Conservation (phyloP, 2,888 invertebrate genomes). For the Sisyra nigra region DNA sequence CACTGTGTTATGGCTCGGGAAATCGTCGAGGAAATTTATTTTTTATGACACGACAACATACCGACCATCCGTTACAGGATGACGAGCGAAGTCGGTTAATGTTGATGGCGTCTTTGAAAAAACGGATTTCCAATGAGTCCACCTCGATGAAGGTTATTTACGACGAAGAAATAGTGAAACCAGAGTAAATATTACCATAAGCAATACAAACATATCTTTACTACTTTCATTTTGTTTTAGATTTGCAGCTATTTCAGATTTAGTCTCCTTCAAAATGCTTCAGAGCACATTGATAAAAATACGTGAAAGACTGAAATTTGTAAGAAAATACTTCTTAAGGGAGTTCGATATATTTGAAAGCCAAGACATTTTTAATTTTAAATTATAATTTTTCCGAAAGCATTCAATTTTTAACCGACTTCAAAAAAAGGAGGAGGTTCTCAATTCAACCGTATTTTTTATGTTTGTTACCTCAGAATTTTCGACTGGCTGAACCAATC, state of each 20-base stretch:
- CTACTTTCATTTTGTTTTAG: constrained; percentile 5
- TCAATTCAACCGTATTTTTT: no score
- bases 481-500: no score
- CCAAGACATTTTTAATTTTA: no score
- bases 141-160: constrained; percentile 7
- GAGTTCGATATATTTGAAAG: no score
- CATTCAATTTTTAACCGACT: no score
- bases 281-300: constrained; percentile 9
- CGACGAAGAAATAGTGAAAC: constrained; percentile 7
- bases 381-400: no score
- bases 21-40: constrained; percentile 4
- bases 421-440: no score
- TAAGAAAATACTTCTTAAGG: no score
- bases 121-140: not conserved
- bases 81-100: constrained; percentile 5
- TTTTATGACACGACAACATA: constrained; percentile 6
- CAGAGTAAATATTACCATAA: constrained; percentile 2
- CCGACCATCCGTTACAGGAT: constrained; percentile 7
- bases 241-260: constrained; percentile 6
- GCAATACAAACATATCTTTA: not conserved
- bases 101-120: constrained; percentile 6
- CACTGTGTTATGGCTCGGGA: constrained; percentile 5
- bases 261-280: constrained; percentile 8
- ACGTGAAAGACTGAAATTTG: constrained; percentile 7
- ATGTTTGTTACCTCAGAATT: no score